These are phyloP conservation scores for Gnathonemus echidnorhynchus DNA, from an alignment of 2,113 vertebrate species.

Conservation along the genomic window DNA sequence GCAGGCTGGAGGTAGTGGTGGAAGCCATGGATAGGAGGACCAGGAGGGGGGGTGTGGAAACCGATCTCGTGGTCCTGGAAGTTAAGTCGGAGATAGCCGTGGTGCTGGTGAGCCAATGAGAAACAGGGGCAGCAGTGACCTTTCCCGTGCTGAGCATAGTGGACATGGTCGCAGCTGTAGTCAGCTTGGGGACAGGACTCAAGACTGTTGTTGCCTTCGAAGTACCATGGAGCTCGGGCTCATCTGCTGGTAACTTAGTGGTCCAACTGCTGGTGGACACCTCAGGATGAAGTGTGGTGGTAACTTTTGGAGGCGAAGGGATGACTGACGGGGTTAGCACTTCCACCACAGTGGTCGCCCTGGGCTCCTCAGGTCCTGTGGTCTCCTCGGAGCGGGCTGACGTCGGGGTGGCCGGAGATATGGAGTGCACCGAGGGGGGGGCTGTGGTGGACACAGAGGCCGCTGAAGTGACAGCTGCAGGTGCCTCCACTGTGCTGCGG, in stretches of 20 bases:
- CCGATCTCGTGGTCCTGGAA: constrained; percentile 19
- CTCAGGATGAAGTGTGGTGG: constrained; percentile 20
- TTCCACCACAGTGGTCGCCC: neutral
- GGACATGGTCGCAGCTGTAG: constrained; percentile 11
- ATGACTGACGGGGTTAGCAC: neutral
- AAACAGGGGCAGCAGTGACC: constrained; percentile 34
- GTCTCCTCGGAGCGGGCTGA: neutral
- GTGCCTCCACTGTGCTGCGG: constrained; percentile 27
- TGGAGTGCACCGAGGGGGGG: constrained; percentile 17
- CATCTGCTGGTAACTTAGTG: constrained; percentile 12
- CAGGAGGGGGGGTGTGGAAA: constrained; percentile 3
- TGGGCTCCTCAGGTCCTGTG: neutral
- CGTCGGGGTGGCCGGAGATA: neutral
- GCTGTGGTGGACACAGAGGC: constrained; percentile 12
- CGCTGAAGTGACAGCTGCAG: constrained; percentile 36
- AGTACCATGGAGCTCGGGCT: constrained; percentile 33
- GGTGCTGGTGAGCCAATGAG: constrained; percentile 28
- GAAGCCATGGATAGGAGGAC: constrained; percentile 14
- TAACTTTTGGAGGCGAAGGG: constrained; percentile 13
- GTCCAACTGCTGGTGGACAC: neutral
- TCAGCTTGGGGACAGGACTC: constrained; percentile 23
- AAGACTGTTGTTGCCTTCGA: constrained; percentile 29
- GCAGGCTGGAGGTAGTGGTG: constrained; percentile 27
- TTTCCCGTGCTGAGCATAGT: constrained; percentile 24
- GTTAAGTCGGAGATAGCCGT: constrained; percentile 8